Conservation (phyloP, 2,888 invertebrate species). For the Zele albiditarsus region DNA sequence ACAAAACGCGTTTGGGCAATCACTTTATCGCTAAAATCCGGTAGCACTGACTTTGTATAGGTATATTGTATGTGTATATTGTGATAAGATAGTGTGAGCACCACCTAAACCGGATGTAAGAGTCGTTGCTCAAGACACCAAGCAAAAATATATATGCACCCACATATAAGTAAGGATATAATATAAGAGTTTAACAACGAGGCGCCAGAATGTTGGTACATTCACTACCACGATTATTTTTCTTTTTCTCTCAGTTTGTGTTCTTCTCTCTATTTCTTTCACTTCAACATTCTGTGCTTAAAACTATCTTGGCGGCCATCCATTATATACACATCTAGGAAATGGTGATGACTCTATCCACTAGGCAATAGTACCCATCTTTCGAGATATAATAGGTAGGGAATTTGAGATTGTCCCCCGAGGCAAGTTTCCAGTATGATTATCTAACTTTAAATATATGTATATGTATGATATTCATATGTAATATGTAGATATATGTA, state of each 20-base stretch:
- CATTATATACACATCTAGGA: conserved; percentile 43
- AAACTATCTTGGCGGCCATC: conserved; percentile 43
- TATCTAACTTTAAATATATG: background rate
- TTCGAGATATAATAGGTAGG: too few relatives aligned
- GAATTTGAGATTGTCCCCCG: conserved; percentile 17
- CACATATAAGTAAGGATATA: background rate
- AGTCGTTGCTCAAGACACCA: conserved; percentile 41
- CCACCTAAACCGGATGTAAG: conserved; percentile 22
- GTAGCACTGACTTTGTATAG: background rate
- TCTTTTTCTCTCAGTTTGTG: background rate
- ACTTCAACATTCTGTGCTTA: background rate
- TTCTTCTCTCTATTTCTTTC: background rate
- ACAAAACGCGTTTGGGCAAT: conserved; percentile 14
- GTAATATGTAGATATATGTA: background rate
- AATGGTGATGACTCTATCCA: conserved; percentile 39
- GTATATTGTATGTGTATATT: background rate
- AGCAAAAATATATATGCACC: background rate
- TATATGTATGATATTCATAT: background rate
- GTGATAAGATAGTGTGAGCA: too few relatives aligned
- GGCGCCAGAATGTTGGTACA: conserved; percentile 1
- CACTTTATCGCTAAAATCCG: conserved; percentile 32
- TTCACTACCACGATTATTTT: background rate
- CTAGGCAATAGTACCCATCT: conserved; percentile 20
- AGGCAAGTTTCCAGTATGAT: background rate
- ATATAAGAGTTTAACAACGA: background rate